These are phyloP conservation scores for Drosophila infuscata DNA, from an alignment of 2,888 invertebrate genomes.

Conservation along the genomic window DNA sequence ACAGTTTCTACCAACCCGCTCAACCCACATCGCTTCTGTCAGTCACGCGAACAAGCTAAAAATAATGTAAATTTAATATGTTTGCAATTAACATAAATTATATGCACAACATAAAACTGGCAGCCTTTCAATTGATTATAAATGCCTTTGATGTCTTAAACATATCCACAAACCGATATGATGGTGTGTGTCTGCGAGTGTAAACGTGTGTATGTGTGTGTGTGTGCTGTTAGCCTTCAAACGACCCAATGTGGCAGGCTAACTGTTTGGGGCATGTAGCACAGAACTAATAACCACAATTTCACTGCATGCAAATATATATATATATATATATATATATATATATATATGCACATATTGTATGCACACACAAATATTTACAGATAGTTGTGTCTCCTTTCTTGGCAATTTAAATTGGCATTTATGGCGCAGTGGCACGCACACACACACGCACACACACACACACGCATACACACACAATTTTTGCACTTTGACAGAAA, in stretches of 20 bases:
- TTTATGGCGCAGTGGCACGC: conserved; percentile 46
- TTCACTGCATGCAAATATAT: conserved; percentile 45
- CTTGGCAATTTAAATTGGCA: conserved; percentile 63
- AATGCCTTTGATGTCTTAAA: conserved; percentile 54
- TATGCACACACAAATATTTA: background rate
- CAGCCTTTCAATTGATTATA: conserved; percentile 72
- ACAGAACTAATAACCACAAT: conserved; percentile 22
- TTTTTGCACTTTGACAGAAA: conserved; percentile 47
- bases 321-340: background rate
- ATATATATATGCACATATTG: background rate
- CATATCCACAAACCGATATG: conserved; percentile 27
- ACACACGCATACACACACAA: background rate
- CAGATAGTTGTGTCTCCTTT: conserved; percentile 10
- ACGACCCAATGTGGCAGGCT: background rate
- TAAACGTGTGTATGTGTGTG: background rate
- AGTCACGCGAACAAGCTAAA: conserved; percentile 4
- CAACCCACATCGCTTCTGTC: background rate
- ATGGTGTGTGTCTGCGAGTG: background rate
- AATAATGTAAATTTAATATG: conserved; percentile 60
- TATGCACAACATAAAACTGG: conserved; percentile 67
- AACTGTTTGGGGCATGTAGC: conserved; percentile 19
- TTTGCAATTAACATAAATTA: conserved; percentile 78
- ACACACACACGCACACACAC: conserved; percentile 10
- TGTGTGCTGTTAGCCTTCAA: background rate
- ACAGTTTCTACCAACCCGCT: background rate